phyloP scores from a whole-genome alignment of 2,797 vertebrate genomes.

The Siniperca scherzeri region DNA sequence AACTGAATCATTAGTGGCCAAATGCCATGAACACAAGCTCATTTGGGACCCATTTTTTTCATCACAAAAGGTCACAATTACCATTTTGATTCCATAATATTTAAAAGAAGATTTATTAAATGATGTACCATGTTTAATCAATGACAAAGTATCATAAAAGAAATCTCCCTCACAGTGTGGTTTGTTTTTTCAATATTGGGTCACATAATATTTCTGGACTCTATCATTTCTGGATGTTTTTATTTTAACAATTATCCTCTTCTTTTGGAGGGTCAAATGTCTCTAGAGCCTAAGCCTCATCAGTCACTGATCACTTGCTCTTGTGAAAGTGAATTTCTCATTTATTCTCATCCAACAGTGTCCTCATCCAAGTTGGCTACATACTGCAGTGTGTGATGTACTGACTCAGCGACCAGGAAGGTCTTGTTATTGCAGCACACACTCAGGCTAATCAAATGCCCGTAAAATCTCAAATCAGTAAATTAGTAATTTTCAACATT shows the following conservation, averaged over 20 bases:
- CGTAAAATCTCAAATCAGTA: constrained; percentile 26
- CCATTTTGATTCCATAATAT: constrained; percentile 16
- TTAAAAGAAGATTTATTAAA: constrained; percentile 41
- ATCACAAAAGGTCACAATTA: constrained; percentile 13
- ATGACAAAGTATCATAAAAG: constrained; percentile 13
- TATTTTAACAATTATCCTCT: constrained; percentile 1
- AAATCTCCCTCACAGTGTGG: not conserved
- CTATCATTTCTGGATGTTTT: not conserved
- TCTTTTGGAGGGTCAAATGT: constrained; percentile 13
- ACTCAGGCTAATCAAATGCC: constrained; percentile 13
- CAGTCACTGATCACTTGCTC: constrained; percentile 25
- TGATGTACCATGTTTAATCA: constrained; percentile 3
- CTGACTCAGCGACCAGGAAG: not conserved
- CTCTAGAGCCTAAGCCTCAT: constrained; percentile 18
- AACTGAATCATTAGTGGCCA: constrained; percentile 27
- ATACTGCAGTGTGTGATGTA: not conserved
- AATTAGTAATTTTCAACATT: constrained; percentile 27
- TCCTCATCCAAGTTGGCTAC: constrained; percentile 36
- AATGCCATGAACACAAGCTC: not conserved
- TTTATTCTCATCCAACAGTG: constrained; percentile 40
- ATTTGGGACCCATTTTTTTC: constrained; percentile 17
- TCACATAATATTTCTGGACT: constrained; percentile 14
- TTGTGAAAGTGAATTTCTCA: constrained; percentile 16
- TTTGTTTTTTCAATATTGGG: not conserved
- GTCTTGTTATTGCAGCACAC: constrained; percentile 3